Base-by-base conservation (phyloP, 2,797 vertebrate species). In the Leptodactylus fallax region DNA sequence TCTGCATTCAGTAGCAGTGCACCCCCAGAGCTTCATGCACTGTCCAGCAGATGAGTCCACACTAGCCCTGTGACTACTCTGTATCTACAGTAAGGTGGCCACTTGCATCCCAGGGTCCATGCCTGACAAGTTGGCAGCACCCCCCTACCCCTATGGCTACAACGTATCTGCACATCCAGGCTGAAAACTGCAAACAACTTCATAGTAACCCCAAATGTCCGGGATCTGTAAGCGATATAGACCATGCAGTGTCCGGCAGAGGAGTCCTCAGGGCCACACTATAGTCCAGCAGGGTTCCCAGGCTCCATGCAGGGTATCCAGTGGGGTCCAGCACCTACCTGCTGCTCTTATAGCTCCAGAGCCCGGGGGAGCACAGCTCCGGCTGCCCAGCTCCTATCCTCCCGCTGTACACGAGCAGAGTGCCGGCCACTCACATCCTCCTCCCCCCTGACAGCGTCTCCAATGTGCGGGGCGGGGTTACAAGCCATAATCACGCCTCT, bases 361-460 rank as follows among this genome's bases (percentile, higher is more conserved):
- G 71, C 80, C 55, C 9, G 58, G 80, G 3, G 23, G 17, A 65
- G 71, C 85, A 56, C n/a, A 21, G 53, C 86, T 53, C 91, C 21
- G 55, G 91, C 89, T 90, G 23, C 36, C 87, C 87, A 19, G 69
- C 82, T 83, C 87, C 87, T 23, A 25, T 3, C 76, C 36, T 71
- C 72, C 71, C 56, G 85, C 91, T 65, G 53, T 8, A 16, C 80
- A 51, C 27, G 53, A n/a, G 25, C 81, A 63, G 58, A 36, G 71
- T 0, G 77, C 53, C 83, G 63, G 79, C 63, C 7, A 67, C 51
- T 74, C 58, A 78, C 1, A 72, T 1, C 51, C 88, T 86, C 83
- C 80, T 27, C 77, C 79, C 74, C 9, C 36, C 60, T 77, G 65
- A 0, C 85, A 65, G 85, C 61, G 67, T 63, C 81, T 85, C 65